Conservation (phyloP, 92 coral and sea anemone genomes). For the Virgularia gustaviana region DNA sequence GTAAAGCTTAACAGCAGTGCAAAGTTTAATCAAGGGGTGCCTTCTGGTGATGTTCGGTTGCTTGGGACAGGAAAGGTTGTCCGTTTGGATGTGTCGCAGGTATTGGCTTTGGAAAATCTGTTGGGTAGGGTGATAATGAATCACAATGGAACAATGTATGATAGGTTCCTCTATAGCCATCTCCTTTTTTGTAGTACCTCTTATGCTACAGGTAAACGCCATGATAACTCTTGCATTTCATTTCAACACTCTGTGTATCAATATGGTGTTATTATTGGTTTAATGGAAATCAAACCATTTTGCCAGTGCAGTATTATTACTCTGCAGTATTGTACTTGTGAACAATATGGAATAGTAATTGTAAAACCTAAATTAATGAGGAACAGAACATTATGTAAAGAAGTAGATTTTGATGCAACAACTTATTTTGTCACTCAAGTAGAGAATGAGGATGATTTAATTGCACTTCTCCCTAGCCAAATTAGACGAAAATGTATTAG, state of each 20-base stretch:
- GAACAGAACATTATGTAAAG: neutral
- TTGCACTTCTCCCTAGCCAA: neutral
- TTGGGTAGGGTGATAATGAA: too few species aligned
- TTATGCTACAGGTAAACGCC: neutral
- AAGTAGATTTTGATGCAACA: neutral
- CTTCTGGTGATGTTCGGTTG: too few species aligned
- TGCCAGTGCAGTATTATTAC: neutral
- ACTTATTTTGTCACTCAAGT: neutral
- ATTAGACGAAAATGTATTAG: slow-evolving; percentile 7
- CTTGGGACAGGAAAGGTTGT: too few species aligned
- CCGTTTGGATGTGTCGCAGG: too few species aligned
- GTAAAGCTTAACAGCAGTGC: too few species aligned
- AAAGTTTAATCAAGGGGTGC: too few species aligned
- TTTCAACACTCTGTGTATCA: neutral
- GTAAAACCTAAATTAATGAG: neutral
- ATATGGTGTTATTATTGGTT: neutral
- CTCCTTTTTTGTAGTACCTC: neutral
- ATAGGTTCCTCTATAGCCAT: neutral
- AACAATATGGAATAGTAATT: neutral
- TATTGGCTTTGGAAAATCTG: too few species aligned
- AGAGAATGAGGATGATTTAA: neutral
- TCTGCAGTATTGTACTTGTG: slow-evolving; percentile 1
- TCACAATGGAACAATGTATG: too few species aligned
- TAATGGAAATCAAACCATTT: neutral
- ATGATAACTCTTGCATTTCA: neutral